phyloP scores from a whole-genome alignment of 1,140 invertebrate genomes.

The Drosophila subpulchrella region DNA sequence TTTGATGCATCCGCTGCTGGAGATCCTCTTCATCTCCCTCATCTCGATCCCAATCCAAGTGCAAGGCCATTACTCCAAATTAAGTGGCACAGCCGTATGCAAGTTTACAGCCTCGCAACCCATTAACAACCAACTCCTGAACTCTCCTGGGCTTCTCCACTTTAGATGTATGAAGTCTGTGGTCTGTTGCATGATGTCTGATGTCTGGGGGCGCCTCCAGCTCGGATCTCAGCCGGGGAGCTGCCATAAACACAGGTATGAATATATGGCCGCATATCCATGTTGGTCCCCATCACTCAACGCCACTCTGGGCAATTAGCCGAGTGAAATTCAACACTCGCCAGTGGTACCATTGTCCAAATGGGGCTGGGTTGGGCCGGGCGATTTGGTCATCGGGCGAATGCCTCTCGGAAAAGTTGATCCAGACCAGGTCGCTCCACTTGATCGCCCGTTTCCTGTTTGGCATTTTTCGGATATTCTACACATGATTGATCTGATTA shows the following conservation, averaged over 20 bases:
- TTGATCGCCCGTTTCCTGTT: conserved; percentile 27
- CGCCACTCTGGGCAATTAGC: conserved; percentile 63
- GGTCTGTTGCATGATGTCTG: not conserved
- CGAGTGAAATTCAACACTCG: conserved; percentile 78
- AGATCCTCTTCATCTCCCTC: not conserved
- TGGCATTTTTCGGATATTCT: conserved; percentile 43
- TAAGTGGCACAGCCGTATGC: conserved; percentile 58
- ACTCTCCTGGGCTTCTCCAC: conserved; percentile 15
- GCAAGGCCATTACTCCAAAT: conserved; percentile 66
- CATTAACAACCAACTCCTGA: conserved; percentile 43
- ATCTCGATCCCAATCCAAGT: not conserved
- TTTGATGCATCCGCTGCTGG: conserved; percentile 52
- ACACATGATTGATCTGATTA: not conserved
- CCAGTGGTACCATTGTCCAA: conserved; percentile 74
- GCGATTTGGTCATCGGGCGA: conserved; percentile 57
- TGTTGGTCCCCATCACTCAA: conserved; percentile 54
- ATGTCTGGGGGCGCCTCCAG: conserved; percentile 61
- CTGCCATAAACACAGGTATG: conserved; percentile 40
- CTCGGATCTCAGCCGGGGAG: conserved; percentile 32
- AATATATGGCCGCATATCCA: conserved; percentile 55
- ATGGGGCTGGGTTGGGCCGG: conserved; percentile 55
- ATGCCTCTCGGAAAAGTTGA: conserved; percentile 65
- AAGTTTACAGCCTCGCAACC: conserved; percentile 65
- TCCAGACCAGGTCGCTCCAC: not conserved
- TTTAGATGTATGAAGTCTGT: too few species aligned